Percentiles rank a stretch among this genome's conserved stretches.
These are phyloP conservation scores for Cheirogaleus major DNA, from an alignment of 2,797 vertebrate species.

Conservation along the genomic window DNA sequence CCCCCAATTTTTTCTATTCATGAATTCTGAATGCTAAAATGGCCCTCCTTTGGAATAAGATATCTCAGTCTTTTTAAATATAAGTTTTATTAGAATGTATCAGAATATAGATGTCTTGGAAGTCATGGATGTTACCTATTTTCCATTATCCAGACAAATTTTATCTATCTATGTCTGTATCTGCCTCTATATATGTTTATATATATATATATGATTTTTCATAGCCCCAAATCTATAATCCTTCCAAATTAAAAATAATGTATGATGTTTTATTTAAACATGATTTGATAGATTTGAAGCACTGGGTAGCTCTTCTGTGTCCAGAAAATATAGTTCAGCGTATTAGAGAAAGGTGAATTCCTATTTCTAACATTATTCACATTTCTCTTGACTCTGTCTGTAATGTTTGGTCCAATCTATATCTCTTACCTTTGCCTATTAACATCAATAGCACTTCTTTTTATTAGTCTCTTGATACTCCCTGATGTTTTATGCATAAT, in stretches of 20 bases:
- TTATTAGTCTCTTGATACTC: slow-evolving; percentile 81
- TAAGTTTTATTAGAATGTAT: not conserved
- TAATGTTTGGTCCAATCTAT: slow-evolving; percentile 63
- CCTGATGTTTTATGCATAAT: slow-evolving; percentile 86
- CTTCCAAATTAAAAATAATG: slow-evolving; percentile 28
- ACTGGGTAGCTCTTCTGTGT: slow-evolving; percentile 41
- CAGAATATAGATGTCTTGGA: slow-evolving; percentile 6
- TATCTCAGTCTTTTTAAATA: not conserved
- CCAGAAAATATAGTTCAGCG: slow-evolving; percentile 61
- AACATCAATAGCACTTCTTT: slow-evolving; percentile 77
- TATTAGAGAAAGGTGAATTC: slow-evolving; percentile 60
- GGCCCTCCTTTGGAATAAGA: not conserved
- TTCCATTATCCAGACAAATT: slow-evolving; percentile 64
- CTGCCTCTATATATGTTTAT: not conserved
- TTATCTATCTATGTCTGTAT: not conserved
- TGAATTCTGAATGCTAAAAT: not conserved
- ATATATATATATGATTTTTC: not conserved
- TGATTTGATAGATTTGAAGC: slow-evolving; percentile 60
- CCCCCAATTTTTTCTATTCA: not conserved
- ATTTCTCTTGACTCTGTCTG: slow-evolving; percentile 72
- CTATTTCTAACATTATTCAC: slow-evolving; percentile 65
- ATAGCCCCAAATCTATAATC: not conserved
- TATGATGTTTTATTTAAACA: slow-evolving; percentile 59
- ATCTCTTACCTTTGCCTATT: slow-evolving; percentile 81
- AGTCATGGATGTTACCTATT: slow-evolving; percentile 48